phyloP scores from a whole-genome alignment of 2,797 vertebrate genomes.

The Pagetopsis macropterus region DNA sequence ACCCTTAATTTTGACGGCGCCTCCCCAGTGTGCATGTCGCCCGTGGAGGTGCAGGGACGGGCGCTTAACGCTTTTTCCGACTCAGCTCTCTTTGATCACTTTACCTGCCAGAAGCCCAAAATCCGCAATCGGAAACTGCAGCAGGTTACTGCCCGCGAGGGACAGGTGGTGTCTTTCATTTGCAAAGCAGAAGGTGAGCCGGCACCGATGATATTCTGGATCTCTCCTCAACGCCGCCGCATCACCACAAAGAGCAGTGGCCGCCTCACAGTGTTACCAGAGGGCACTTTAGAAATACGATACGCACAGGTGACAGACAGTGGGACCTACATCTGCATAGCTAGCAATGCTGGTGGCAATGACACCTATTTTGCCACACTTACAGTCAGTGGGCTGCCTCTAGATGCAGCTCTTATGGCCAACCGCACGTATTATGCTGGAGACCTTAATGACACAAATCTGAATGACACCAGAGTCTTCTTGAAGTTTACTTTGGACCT shows the following conservation, averaged over 20 bases:
- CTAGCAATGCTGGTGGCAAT: slow-evolving; percentile 96
- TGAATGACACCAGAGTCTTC: slow-evolving; percentile 93
- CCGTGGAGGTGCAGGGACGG: slow-evolving; percentile 90
- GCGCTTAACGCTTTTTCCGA: slow-evolving; percentile 91
- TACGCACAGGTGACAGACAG: slow-evolving; percentile 92
- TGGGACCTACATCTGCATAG: slow-evolving; percentile 97
- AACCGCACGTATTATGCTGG: slow-evolving; percentile 89
- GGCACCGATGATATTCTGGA: slow-evolving; percentile 91
- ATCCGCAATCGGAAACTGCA: slow-evolving; percentile 95
- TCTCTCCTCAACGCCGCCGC: slow-evolving; percentile 92
- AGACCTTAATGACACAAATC: slow-evolving; percentile 91
- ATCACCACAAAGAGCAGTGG: slow-evolving; percentile 90
- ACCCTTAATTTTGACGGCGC: slow-evolving; percentile 94
- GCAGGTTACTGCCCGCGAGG: slow-evolving; percentile 88
- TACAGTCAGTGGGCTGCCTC: slow-evolving; percentile 85
- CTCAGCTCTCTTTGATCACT: slow-evolving; percentile 94
- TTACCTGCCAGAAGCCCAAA: slow-evolving; percentile 95
- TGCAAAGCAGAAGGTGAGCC: slow-evolving; percentile 96
- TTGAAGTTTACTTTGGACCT: slow-evolving; percentile 95
- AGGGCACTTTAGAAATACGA: slow-evolving; percentile 92
- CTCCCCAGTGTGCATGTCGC: slow-evolving; percentile 89
- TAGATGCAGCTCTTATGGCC: slow-evolving; percentile 80
- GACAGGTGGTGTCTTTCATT: slow-evolving; percentile 91
- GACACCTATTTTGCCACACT: slow-evolving; percentile 97
- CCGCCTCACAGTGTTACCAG: slow-evolving; percentile 87